These are phyloP conservation scores for Pleuronectes platessa DNA, from an alignment of 2,113 vertebrate species.

Conservation along the genomic window DNA sequence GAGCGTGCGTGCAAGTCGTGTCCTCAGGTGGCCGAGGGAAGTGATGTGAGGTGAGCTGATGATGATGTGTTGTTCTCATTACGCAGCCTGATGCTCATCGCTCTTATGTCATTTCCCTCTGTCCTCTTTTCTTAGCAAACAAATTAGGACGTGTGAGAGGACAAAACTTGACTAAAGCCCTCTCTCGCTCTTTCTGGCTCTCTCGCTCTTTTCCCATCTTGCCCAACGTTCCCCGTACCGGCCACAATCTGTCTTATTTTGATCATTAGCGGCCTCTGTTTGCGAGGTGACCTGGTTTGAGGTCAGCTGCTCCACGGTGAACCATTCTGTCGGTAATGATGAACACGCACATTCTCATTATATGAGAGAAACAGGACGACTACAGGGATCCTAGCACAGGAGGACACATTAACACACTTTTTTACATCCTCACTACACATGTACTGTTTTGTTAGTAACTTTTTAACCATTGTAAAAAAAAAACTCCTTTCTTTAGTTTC, in stretches of 20 bases:
- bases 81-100: slow-evolving; percentile 50
- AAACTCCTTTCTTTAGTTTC: no score
- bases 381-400: background rate
- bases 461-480: no score
- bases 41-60: slow-evolving; percentile 74
- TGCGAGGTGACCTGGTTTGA: slow-evolving; percentile 7
- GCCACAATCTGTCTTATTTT: slow-evolving; percentile 7
- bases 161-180: slow-evolving; percentile 12
- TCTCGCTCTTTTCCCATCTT: background rate
- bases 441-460: no score
- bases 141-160: slow-evolving; percentile 32
- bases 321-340: background rate
- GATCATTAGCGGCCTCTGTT: slow-evolving; percentile 26
- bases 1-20: slow-evolving; percentile 43
- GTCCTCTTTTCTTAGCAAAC: slow-evolving; percentile 34
- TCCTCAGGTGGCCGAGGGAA: slow-evolving; percentile 68
- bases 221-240: background rate
- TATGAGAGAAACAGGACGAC: background rate
- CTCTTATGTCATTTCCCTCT: slow-evolving; percentile 34
- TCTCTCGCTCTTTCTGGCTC: slow-evolving; percentile 9
- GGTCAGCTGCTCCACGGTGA: slow-evolving; percentile 1
- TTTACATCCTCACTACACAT: background rate
- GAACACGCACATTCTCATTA: background rate
- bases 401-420: background rate
- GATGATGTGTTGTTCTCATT: slow-evolving; percentile 73